phyloP scores from a whole-genome alignment of 2,888 invertebrate genomes.

The Subacronicta megacephala region DNA sequence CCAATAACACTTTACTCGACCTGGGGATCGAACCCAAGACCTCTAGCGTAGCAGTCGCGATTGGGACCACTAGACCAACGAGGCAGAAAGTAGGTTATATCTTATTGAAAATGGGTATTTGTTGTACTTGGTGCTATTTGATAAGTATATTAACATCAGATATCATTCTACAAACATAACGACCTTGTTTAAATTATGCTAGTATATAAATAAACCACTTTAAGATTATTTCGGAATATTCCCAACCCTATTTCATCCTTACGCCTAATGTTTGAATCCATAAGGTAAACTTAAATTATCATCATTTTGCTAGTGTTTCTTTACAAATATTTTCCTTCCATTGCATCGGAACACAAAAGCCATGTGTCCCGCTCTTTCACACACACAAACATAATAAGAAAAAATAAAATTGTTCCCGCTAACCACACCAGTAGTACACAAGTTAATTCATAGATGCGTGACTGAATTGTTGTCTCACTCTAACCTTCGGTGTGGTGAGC shows the following conservation, averaged over 20 bases:
- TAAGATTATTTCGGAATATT: conserved; percentile 6
- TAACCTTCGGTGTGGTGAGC: conserved; percentile 21
- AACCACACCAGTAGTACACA: conserved; percentile 53
- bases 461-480: conserved; percentile 63
- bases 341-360: conserved; percentile 2
- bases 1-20: too few relatives aligned
- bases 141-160: too few relatives aligned
- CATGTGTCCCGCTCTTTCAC: conserved; percentile 27
- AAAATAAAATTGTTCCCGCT: conserved; percentile 42
- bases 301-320: not conserved
- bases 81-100: too few relatives aligned
- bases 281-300: not conserved
- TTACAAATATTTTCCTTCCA: conserved; percentile 10
- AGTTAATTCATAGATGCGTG: conserved; percentile 57
- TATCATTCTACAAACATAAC: too few relatives aligned
- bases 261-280: not conserved
- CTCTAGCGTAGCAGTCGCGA: too few relatives aligned
- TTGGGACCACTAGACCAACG: too few relatives aligned
- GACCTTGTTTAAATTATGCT: too few relatives aligned
- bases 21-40: too few relatives aligned
- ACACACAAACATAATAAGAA: conserved; percentile 25
- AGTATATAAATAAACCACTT: conserved; percentile 4
- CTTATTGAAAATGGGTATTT: too few relatives aligned
- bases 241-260: not conserved
- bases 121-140: too few relatives aligned